Evolutionary conservation across 2,797 vertebrate species (phyloP).

Genomic region (Catharus ustulatus): DNA sequence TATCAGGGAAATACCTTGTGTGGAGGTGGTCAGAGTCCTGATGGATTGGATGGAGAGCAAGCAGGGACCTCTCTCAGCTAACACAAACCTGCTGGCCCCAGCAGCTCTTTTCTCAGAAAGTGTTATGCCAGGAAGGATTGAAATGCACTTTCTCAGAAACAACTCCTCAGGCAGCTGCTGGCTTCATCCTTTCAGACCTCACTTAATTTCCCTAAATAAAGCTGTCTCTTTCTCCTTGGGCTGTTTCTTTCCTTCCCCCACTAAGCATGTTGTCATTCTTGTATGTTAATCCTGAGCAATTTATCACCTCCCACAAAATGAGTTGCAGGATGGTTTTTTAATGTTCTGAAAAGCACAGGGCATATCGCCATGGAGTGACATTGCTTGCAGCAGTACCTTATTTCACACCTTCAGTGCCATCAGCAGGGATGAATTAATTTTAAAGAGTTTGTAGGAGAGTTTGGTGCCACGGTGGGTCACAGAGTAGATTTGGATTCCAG

Average conservation of each 20-base stretch:
- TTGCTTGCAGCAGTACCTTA: background rate
- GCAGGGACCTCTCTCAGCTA: background rate
- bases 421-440: background rate
- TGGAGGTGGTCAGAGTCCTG: background rate
- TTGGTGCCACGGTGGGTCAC: background rate
- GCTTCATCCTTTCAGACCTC: constrained; percentile 27
- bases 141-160: constrained; percentile 46
- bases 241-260: background rate
- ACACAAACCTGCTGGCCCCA: background rate
- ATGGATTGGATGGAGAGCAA: background rate
- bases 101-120: background rate
- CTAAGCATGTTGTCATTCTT: background rate
- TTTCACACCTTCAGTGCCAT: background rate
- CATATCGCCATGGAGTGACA: background rate
- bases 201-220: constrained; percentile 65
- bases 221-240: constrained; percentile 26
- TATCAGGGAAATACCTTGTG: background rate
- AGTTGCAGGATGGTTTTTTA: background rate
- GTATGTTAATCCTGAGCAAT: background rate
- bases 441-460: background rate
- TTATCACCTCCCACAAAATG: background rate
- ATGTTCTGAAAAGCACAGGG: background rate
- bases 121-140: background rate
- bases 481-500: background rate
- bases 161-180: constrained; percentile 46